Evolutionary conservation across 2,797 vertebrate species (phyloP).

Genomic region (Kryptopterus vitreolus): DNA sequence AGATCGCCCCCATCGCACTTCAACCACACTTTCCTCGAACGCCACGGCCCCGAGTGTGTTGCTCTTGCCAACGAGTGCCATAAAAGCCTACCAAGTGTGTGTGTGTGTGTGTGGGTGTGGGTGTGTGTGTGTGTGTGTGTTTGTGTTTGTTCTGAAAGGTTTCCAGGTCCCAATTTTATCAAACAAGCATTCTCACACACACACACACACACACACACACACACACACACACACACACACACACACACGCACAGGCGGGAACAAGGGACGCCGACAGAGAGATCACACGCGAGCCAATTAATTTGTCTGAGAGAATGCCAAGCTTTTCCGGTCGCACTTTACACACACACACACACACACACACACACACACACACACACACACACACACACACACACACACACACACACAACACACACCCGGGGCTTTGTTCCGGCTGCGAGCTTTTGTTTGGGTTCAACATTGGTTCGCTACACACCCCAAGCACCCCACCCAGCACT

Average conservation of each 20-base stretch:
- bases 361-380: not conserved
- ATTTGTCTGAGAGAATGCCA: too few species aligned
- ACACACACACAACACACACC: not conserved
- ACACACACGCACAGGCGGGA: not conserved
- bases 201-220: not conserved
- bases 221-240: not conserved
- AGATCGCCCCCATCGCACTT: not conserved
- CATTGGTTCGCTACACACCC: not conserved
- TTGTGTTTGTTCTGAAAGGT: not conserved
- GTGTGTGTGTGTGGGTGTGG: too few species aligned
- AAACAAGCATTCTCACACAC: too few species aligned
- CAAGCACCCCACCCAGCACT: too few species aligned
- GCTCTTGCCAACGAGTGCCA: not conserved
- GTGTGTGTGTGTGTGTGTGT: too few species aligned
- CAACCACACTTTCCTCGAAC: not conserved
- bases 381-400: not conserved
- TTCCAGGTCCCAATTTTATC: not conserved
- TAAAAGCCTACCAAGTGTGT: too few species aligned
- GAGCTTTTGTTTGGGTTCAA: not conserved
- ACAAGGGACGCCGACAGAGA: too few species aligned
- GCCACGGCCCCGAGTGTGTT: not conserved
- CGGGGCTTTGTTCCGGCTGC: not conserved
- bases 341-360: not conserved
- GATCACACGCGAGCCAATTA: too few species aligned
- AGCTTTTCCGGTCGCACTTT: too few species aligned